Evolutionary conservation across 2,888 invertebrate genomes (phyloP).

Genomic region (Sialis fuliginosa): DNA sequence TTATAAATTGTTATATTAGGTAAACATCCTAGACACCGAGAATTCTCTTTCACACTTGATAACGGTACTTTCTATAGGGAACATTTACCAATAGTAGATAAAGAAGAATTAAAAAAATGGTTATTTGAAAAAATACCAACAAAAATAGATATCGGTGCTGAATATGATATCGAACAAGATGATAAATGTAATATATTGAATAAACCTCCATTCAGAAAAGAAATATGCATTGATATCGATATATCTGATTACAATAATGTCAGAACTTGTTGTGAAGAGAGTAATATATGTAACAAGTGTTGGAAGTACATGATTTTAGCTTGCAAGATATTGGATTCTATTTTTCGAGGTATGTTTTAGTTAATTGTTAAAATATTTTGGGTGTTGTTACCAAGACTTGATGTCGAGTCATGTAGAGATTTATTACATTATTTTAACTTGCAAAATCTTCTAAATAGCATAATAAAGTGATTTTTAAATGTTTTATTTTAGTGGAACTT

Average conservation of each 20-base stretch:
- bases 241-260: conserved; percentile 98
- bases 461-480: conserved; percentile 1
- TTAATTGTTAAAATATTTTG: no score
- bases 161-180: no score
- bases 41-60: conserved; percentile 86
- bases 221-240: conserved; percentile 98
- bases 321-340: conserved; percentile 70
- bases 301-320: conserved; percentile 96
- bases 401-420: no score
- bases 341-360: conserved; percentile 51
- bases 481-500: conserved; percentile 63
- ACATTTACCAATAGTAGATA: conserved; percentile 63
- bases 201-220: conserved; percentile 42
- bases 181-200: no score
- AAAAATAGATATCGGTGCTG: conserved; percentile 94
- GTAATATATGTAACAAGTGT: conserved; percentile 83
- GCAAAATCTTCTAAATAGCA: no score
- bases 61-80: conserved; percentile 89
- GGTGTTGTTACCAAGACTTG: no score
- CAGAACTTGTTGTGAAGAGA: conserved; percentile 77
- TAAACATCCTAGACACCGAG: conserved; percentile 62
- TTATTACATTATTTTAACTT: no score
- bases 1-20: no score
- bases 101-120: conserved; percentile 64
- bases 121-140: conserved; percentile 64